phyloP scores from a whole-genome alignment of 2,113 vertebrate genomes.

The Garra rufa region DNA sequence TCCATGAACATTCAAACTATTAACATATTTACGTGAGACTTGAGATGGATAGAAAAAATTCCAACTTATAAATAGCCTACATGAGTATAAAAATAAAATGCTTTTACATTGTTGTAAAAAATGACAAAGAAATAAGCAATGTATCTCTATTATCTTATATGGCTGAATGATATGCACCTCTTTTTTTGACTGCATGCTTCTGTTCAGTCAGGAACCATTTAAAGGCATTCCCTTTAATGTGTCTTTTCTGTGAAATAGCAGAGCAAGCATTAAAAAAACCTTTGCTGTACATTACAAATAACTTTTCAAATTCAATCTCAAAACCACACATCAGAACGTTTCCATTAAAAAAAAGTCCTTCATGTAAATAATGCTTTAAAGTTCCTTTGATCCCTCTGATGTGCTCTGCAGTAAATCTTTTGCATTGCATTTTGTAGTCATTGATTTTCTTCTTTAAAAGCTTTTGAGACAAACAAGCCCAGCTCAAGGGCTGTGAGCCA shows the following conservation, averaged over 20 bases:
- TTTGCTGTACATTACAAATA: background rate
- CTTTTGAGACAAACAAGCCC: background rate
- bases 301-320: background rate
- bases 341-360: background rate
- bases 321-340: background rate
- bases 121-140: background rate
- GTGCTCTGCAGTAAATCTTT: background rate
- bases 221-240: background rate
- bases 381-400: background rate
- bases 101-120: constrained; percentile 6
- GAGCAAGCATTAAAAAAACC: background rate
- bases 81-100: constrained; percentile 25
- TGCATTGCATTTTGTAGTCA: background rate
- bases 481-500: background rate
- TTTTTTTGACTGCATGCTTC: background rate
- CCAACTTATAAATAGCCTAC: constrained; percentile 31
- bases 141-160: background rate
- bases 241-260: background rate
- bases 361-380: background rate
- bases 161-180: background rate
- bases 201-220: background rate
- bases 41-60: constrained; percentile 5
- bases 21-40: background rate
- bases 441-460: background rate
- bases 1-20: background rate